A percentile compares a stretch with the other conserved stretches of the same genome.
phyloP scores from a whole-genome alignment of 2,888 invertebrate species.

The Hololepta plana region DNA sequence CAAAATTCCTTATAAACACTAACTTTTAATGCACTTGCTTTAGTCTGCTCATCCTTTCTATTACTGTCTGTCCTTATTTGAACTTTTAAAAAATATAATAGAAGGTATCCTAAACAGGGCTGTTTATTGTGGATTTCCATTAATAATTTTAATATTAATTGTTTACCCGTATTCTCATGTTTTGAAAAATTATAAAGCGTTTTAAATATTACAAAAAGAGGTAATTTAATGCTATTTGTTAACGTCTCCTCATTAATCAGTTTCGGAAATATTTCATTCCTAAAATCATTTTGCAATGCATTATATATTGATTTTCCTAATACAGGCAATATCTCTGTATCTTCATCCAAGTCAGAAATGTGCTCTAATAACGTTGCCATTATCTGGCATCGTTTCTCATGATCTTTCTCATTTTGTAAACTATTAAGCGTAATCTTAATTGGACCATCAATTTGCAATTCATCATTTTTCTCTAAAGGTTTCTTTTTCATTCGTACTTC shows the following conservation, averaged over 20 bases:
- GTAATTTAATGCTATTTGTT: constrained; percentile 57
- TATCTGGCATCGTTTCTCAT: constrained; percentile 40
- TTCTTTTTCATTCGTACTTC: constrained; percentile 50
- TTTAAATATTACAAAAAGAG: constrained; percentile 73
- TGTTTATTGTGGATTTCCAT: constrained; percentile 61
- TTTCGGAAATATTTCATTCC: constrained; percentile 29
- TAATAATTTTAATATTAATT: constrained; percentile 53
- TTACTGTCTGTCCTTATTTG: constrained; percentile 37
- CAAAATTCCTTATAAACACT: constrained; percentile 81
- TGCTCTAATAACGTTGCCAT: constrained; percentile 45
- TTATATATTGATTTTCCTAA: constrained; percentile 40
- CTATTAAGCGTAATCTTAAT: constrained; percentile 35
- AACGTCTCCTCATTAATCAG: constrained; percentile 42
- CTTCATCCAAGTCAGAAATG: constrained; percentile 40
- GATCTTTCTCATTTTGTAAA: constrained; percentile 36
- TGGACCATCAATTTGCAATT: constrained; percentile 33
- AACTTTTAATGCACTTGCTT: constrained; percentile 51
- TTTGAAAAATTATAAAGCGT: constrained; percentile 53
- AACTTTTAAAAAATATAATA: constrained; percentile 80
- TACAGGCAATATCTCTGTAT: constrained; percentile 36
- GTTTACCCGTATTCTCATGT: constrained; percentile 59
- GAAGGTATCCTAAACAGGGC: constrained; percentile 63
- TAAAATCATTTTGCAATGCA: constrained; percentile 33
- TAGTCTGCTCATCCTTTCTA: constrained; percentile 26
- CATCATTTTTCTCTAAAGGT: constrained; percentile 20